Evolutionary conservation across 1,140 invertebrate genomes (phyloP), one percentile per base, ranked within the genome.

Genomic region (Bombus sibiricus): DNA sequence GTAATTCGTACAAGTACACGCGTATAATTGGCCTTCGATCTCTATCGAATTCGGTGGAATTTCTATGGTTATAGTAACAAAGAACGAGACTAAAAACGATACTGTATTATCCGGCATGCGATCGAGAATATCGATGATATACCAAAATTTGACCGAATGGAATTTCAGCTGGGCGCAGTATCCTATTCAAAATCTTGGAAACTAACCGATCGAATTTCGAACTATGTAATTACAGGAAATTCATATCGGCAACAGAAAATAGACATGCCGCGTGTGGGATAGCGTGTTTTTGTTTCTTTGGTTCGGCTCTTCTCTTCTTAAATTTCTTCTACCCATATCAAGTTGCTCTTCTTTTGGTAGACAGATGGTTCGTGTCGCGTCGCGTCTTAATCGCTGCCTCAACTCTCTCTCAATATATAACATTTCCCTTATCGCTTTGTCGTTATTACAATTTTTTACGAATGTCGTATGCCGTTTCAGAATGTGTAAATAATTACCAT

Each of bases 281-380:
- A 34, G 53, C 22, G 13, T 39, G 41, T 74, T 57, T n/a, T 90
- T 62, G 37, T 59, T 78, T 64, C 68, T 57, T 73, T 32, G 34
- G 59, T 74, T 81, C 1, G 6, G 15, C 32, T 71, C 80, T 34
- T 18, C 18, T 47, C 81, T 73, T 75, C 85, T 90, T 74, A 59
- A 75, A 74, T 89, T 90, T 81, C 82, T 75, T 66, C 13, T 3
- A 9, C 37, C 41, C 53, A 32, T 89, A 89, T 89, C 80, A 66
- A 75, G 73, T 89, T 89, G 75, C 87, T 81, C 15, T 85, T 81
- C 57, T 62, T 83, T 89, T 68, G 37, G 13, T 39, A 34, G 25
- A 28, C 86, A 88, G 75, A 28, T 89, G 80, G 80, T 3, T 59
- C 32, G 18, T 57, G 32, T 81, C 22, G 78, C 34, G 9, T 59